Evolutionary conservation across 2,888 invertebrate species (phyloP).

Genomic region (Ochropacha duplaris): DNA sequence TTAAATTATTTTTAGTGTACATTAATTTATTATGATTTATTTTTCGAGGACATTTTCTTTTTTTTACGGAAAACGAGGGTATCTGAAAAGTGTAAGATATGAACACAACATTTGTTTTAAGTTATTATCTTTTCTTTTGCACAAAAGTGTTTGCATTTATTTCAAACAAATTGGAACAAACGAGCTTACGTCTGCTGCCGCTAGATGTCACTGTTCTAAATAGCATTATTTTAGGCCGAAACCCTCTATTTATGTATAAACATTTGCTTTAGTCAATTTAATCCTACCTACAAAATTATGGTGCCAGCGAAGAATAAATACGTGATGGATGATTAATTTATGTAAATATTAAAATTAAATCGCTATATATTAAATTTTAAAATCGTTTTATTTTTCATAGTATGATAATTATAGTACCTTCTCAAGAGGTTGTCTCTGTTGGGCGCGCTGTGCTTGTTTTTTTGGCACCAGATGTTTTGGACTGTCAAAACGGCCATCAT

Average conservation of each 20-base stretch:
- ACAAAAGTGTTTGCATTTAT: slow-evolving; percentile 25
- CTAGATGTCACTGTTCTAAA: neutral
- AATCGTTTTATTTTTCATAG: slow-evolving; percentile 57
- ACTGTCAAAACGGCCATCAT: too few relatives aligned
- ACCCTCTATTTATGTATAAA: neutral
- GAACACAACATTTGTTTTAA: neutral
- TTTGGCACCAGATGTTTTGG: too few relatives aligned
- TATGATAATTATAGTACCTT: too few relatives aligned
- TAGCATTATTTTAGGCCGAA: neutral
- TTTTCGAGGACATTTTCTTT: neutral
- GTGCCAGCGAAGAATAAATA: slow-evolving; percentile 28
- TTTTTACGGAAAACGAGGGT: neutral
- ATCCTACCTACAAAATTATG: slow-evolving; percentile 23
- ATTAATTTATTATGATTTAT: slow-evolving; percentile 1
- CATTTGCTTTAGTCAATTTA: slow-evolving; percentile 4
- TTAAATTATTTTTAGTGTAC: slow-evolving; percentile 4
- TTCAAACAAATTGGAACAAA: neutral
- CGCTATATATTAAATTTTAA: slow-evolving; percentile 70
- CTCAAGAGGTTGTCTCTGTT: too few relatives aligned
- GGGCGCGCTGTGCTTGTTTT: too few relatives aligned
- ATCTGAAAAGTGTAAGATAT: neutral
- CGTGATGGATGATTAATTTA: slow-evolving; percentile 37
- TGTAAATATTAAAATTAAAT: slow-evolving; percentile 67
- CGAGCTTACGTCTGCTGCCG: neutral
- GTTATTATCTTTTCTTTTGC: slow-evolving; percentile 9